Conservation (phyloP, 2,888 invertebrate genomes). For the Lycocerus yunnanus region DNA sequence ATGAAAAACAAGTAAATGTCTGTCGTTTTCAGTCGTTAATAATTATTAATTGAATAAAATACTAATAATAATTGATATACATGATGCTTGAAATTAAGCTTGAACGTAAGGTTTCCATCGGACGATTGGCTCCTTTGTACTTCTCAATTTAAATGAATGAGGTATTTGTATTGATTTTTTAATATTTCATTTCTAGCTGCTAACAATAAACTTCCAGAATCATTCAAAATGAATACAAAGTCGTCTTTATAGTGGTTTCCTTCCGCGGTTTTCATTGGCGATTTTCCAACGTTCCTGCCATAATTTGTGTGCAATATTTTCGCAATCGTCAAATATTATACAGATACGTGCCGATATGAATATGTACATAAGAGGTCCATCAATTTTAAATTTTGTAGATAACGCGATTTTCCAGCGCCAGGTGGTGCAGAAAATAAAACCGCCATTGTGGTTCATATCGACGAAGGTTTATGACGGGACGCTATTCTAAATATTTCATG, state of each 20-base stretch:
- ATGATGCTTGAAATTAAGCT: no score
- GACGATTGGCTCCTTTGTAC: background rate
- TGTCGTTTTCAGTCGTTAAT: background rate
- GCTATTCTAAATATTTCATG: background rate
- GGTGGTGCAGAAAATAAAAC: conserved; percentile 15
- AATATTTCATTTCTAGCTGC: background rate
- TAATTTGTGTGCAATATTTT: conserved; percentile 8
- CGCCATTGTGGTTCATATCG: background rate
- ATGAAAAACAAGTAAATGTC: no score
- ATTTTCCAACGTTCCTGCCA: conserved; percentile 6
- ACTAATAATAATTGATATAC: no score
- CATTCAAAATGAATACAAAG: background rate
- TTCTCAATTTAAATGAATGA: background rate
- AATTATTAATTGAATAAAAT: background rate
- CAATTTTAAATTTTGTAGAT: conserved; percentile 21
- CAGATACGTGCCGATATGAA: conserved; percentile 19
- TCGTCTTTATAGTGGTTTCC: background rate
- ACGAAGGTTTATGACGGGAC: conserved; percentile 2
- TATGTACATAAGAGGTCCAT: conserved; percentile 20
- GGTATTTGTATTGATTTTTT: background rate
- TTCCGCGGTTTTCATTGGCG: background rate
- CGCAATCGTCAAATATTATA: conserved; percentile 10
- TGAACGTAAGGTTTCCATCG: no score
- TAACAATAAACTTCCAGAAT: background rate
- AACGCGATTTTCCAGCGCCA: conserved; percentile 13